Conservation (phyloP, 2,797 vertebrate species). For the Phoxinus dragarum region DNA sequence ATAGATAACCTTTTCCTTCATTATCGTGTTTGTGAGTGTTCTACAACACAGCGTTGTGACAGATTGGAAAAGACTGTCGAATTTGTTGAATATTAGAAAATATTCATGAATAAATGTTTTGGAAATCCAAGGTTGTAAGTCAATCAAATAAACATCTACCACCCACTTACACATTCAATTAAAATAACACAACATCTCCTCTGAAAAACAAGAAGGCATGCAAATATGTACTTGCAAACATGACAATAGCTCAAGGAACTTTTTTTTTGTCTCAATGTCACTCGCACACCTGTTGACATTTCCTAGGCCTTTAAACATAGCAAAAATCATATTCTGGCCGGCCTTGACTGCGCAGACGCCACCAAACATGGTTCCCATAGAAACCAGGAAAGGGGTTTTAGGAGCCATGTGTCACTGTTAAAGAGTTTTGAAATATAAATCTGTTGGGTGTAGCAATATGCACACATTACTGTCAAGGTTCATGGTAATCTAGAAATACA, state of each 20-base stretch:
- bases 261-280: background rate
- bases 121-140: conserved; percentile 31
- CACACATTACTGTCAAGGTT: background rate
- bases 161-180: background rate
- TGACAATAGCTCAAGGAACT: background rate
- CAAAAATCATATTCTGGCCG: background rate
- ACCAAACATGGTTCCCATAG: conserved; percentile 1
- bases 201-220: background rate
- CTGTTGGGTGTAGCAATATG: background rate
- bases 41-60: too few species aligned
- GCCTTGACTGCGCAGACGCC: background rate
- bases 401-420: background rate
- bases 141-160: conserved; percentile 19
- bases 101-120: conserved; percentile 24
- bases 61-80: background rate
- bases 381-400: conserved; percentile 1
- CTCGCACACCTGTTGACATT: conserved; percentile 25
- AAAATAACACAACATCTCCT: background rate
- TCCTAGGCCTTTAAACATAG: background rate
- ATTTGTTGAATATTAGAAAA: background rate
- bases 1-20: too few species aligned
- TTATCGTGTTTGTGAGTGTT: too few species aligned
- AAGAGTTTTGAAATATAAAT: background rate
- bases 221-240: background rate
- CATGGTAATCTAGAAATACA: background rate